Conservation (phyloP, 2,888 invertebrate genomes). For the Pherbina coryleti region DNA sequence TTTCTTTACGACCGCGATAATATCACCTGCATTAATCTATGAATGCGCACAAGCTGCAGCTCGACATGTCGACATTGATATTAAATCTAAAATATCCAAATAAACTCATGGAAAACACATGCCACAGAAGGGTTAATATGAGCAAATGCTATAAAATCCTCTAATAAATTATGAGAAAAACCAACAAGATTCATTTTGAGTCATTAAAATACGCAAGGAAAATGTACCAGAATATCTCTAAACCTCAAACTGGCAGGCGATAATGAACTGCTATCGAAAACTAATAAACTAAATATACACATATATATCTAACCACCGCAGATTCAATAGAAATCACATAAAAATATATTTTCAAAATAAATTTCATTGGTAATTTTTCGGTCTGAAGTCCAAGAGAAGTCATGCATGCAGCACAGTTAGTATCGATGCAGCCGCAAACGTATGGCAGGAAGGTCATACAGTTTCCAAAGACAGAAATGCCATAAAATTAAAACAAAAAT, state of each 20-base stretch:
- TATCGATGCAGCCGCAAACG: background rate
- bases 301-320: slow-evolving; percentile 42
- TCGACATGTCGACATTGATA: background rate
- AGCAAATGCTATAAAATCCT: slow-evolving; percentile 56
- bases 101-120: slow-evolving; percentile 43
- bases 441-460: slow-evolving; percentile 7
- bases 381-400: background rate
- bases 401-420: background rate
- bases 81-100: background rate
- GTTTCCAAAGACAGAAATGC: slow-evolving; percentile 24
- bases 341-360: slow-evolving; percentile 44
- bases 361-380: slow-evolving; percentile 7
- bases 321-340: slow-evolving; percentile 63
- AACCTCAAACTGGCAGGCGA: slow-evolving; percentile 22
- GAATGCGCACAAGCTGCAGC: background rate
- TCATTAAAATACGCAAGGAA: background rate
- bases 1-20: too few species aligned
- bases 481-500: slow-evolving; percentile 45
- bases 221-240: background rate
- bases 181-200: slow-evolving; percentile 57
- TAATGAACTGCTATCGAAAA: slow-evolving; percentile 29
- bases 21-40: background rate
- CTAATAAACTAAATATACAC: slow-evolving; percentile 18
- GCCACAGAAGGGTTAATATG: slow-evolving; percentile 62
- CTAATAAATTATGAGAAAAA: slow-evolving; percentile 63